These are phyloP conservation scores for Drosophila sechellia DNA, from an alignment of 1,140 invertebrate species.

Conservation along the genomic window DNA sequence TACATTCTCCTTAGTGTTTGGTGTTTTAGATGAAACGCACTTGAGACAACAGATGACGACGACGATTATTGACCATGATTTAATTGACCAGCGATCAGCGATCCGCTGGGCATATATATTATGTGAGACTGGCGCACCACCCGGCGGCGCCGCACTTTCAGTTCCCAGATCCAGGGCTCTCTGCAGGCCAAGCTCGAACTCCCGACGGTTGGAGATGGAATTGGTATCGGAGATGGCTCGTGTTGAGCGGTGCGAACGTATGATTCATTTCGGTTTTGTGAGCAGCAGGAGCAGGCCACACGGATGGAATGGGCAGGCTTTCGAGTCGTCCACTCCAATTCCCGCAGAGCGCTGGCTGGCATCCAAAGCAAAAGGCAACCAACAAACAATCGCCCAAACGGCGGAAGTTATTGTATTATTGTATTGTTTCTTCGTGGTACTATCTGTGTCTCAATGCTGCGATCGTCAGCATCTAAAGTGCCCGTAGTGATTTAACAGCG, in stretches of 20 bases:
- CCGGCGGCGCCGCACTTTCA: conserved; percentile 36
- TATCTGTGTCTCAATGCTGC: conserved; percentile 79
- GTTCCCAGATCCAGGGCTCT: conserved; percentile 52
- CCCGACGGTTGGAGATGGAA: conserved; percentile 28
- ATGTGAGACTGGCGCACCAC: conserved; percentile 37
- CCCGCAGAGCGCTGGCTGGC: conserved; percentile 19
- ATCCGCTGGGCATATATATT: conserved; percentile 32
- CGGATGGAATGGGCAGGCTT: neutral
- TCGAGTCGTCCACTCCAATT: neutral
- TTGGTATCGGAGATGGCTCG: conserved; percentile 23
- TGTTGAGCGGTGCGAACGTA: conserved; percentile 34
- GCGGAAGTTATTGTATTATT: conserved; percentile 51
- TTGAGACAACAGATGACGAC: conserved; percentile 83
- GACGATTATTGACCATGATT: conserved; percentile 74
- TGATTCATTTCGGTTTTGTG: conserved; percentile 39
- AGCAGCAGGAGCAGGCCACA: conserved; percentile 18
- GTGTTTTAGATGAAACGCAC: conserved; percentile 84
- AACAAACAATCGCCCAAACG: conserved; percentile 15
- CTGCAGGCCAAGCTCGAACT: conserved; percentile 37
- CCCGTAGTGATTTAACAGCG: conserved; percentile 63
- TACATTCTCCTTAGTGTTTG: conserved; percentile 82
- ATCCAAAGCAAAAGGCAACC: conserved; percentile 10
- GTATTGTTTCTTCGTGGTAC: conserved; percentile 72
- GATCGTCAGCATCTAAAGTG: conserved; percentile 75
- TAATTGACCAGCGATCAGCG: conserved; percentile 43